Percentiles rank a stretch among this genome's conserved stretches.
These are phyloP conservation scores for Virgularia gustaviana DNA, from an alignment of 92 coral and sea anemone species.

Conservation along the genomic window DNA sequence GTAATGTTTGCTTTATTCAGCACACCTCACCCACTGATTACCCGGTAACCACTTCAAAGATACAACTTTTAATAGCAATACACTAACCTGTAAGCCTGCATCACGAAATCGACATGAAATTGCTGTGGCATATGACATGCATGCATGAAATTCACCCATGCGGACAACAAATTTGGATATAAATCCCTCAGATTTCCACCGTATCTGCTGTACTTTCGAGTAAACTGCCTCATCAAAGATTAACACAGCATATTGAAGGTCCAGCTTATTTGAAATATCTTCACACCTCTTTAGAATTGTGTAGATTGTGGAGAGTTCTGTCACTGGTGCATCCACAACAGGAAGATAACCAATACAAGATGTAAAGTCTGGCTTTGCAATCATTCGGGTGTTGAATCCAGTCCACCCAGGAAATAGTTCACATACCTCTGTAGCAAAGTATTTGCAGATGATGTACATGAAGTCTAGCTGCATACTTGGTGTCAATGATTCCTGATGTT, in stretches of 20 bases:
- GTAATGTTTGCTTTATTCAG: no score
- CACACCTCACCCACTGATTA: no score
- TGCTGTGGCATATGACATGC: constrained; percentile 20
- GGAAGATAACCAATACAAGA: constrained; percentile 47
- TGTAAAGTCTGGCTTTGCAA: neutral
- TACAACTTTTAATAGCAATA: no score
- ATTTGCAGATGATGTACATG: neutral
- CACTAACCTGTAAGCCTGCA: constrained; percentile 9
- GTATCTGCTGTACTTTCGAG: constrained; percentile 9
- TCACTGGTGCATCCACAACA: constrained; percentile 35
- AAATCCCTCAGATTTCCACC: constrained; percentile 5
- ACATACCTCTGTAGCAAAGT: neutral
- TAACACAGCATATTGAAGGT: constrained; percentile 10
- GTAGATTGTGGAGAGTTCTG: constrained; percentile 32
- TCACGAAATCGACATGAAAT: constrained; percentile 16
- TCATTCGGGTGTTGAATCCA: constrained; percentile 1
- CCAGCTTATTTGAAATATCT: constrained; percentile 15
- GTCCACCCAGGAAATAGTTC: neutral
- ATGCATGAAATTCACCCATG: constrained; percentile 1
- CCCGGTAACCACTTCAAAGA: no score
- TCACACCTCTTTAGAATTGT: constrained; percentile 23
- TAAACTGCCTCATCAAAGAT: constrained; percentile 23
- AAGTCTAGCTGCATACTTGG: neutral
- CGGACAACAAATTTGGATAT: neutral
- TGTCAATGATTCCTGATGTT: neutral